phyloP scores from a whole-genome alignment of 2,797 vertebrate genomes.

The Enoplosus armatus region DNA sequence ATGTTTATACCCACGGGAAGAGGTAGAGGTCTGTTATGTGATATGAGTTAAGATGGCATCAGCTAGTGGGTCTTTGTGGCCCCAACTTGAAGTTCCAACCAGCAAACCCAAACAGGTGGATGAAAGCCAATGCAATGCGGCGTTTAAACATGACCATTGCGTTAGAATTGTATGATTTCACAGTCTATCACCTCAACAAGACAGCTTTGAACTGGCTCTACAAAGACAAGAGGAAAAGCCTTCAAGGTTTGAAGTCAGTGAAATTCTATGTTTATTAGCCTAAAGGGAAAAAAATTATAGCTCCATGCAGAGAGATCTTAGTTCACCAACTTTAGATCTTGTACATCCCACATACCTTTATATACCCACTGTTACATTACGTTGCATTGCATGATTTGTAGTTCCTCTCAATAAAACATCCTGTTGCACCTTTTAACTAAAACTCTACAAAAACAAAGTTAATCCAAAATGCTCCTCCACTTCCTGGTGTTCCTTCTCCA shows the following conservation, averaged over 20 bases:
- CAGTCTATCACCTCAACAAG: not conserved
- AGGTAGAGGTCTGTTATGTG: not conserved
- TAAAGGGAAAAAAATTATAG: not conserved
- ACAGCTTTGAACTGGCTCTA: not conserved
- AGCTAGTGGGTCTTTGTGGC: not conserved
- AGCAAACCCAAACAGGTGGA: not conserved
- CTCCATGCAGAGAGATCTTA: not conserved
- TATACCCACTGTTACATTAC: not conserved
- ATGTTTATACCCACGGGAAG: not conserved
- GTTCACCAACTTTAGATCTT: not conserved
- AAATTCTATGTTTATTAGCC: not conserved
- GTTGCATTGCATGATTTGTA: not conserved
- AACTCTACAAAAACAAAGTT: not conserved
- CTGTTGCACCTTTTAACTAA: not conserved
- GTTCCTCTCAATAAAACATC: not conserved
- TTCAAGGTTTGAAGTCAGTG: not conserved
- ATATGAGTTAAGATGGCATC: not conserved
- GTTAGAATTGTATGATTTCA: not conserved
- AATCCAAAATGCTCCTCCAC: conserved; percentile 6
- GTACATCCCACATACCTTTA: not conserved
- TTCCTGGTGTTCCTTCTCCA: not conserved
- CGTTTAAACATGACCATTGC: not conserved
- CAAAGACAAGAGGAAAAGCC: too few relatives aligned
- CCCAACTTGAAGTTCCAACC: not conserved
- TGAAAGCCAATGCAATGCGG: not conserved